Percentiles rank a stretch among this genome's conserved stretches.
Evolutionary conservation across 2,797 vertebrate species (phyloP).

Genomic region (Sebastes hubbsi): DNA sequence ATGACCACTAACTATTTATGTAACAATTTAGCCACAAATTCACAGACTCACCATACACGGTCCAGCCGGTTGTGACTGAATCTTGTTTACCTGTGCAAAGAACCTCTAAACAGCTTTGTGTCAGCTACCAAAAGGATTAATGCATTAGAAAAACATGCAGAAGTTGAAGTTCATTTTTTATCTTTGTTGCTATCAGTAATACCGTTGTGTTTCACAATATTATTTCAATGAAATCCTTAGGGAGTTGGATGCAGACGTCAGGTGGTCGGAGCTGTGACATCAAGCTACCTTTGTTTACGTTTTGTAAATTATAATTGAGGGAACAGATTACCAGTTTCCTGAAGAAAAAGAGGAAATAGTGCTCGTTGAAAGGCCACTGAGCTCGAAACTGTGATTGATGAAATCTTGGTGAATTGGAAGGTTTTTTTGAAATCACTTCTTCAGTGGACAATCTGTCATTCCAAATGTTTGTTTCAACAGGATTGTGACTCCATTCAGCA

Average conservation of each 20-base stretch:
- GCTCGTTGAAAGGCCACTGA: neutral
- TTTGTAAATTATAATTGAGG: neutral
- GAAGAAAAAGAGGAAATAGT: neutral
- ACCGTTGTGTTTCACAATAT: neutral
- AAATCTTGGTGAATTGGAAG: neutral
- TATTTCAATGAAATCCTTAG: neutral
- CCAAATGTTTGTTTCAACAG: conserved; percentile 73
- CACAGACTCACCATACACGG: too few relatives aligned
- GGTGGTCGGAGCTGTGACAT: neutral
- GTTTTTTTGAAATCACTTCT: neutral
- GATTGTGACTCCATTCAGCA: conserved; percentile 97
- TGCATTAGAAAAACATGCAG: neutral
- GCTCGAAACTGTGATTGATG: neutral
- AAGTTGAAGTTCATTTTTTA: neutral
- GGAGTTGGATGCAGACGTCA: neutral
- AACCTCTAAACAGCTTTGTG: neutral
- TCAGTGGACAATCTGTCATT: neutral
- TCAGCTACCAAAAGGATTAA: neutral
- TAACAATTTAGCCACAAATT: too few relatives aligned
- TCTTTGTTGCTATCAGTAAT: neutral
- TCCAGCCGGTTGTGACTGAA: too few relatives aligned
- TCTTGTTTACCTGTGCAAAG: neutral
- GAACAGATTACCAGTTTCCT: neutral
- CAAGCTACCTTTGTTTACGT: neutral
- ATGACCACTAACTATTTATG: too few relatives aligned